Base-by-base conservation (phyloP, 1,140 invertebrate species). In the Calephelis nemesis region DNA sequence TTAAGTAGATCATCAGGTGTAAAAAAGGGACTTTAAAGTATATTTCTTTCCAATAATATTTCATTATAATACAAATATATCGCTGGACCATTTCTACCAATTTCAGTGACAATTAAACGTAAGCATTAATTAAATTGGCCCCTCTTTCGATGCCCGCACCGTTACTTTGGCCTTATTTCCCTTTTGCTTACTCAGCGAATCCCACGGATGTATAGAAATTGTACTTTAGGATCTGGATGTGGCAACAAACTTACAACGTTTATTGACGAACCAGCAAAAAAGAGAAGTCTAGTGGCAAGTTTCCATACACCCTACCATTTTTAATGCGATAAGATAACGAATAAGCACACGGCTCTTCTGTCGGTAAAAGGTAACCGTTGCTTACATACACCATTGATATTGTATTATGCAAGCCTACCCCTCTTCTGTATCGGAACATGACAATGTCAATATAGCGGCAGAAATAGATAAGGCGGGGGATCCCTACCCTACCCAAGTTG, bases 91-190 rank as follows among this genome's bases (percentile, higher is more conserved):
- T 82, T 76, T 84, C 75, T 67, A 65, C 75, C 78, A 83, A 82
- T 83, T 88, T 79, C 74, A 76, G 69, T 71, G 75, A 86, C 85
- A 87, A 89, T 89, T 87, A 89, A 89, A 87, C 82, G 85, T 85
- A 84, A 87, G 83, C 85, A 89, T 87, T 89, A 87, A 89, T 89
- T 89, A 84, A 83, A 81, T 83, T 85, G 82, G 77, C 81, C 82
- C 75, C 72, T 65, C 70, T 54, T 63, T 74, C 68, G 68, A 67
- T 68, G 60, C 73, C 71, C 68, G 47, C 15, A 62, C 70, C 71
- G 72, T 75, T 79, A 68, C 73, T 75, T 78, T 77, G 78, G 81
- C 81, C 83, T 86, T 87, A 86, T 86, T 88, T 89, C 83, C 84
- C 84, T 85, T 85, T 87, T 86, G 87, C 84, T 88, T 87, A 87